Evolutionary conservation across 2,888 invertebrate species (phyloP).

Genomic region (Helleia helle): DNA sequence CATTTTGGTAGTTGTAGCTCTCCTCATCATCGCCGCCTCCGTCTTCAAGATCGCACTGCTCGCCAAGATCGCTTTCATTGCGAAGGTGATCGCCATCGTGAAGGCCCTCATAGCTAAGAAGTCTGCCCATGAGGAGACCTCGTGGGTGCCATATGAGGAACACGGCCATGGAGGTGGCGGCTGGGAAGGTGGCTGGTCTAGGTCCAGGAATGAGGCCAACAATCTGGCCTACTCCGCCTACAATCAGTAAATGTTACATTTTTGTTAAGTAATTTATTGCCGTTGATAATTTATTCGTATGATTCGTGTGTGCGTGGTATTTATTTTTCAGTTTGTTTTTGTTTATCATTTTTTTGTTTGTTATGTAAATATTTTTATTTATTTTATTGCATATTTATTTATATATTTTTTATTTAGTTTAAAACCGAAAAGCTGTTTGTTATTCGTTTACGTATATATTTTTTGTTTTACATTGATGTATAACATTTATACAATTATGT

Average conservation of each 20-base stretch:
- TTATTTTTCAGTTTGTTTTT: slow-evolving; percentile 34
- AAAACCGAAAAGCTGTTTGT: not conserved
- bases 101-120: slow-evolving; percentile 59
- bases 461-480: slow-evolving; percentile 12
- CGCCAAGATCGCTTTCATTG: slow-evolving; percentile 82
- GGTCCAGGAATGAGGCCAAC: slow-evolving; percentile 51
- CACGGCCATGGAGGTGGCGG: slow-evolving; percentile 31
- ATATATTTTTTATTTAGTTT: slow-evolving; percentile 30
- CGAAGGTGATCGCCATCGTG: slow-evolving; percentile 48
- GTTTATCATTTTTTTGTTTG: slow-evolving; percentile 47
- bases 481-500: slow-evolving; percentile 17
- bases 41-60: slow-evolving; percentile 82
- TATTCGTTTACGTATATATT: slow-evolving; percentile 13
- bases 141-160: slow-evolving; percentile 39
- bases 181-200: slow-evolving; percentile 60
- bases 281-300: slow-evolving; percentile 38
- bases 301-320: slow-evolving; percentile 23
- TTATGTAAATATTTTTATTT: slow-evolving; percentile 12
- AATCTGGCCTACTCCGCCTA: slow-evolving; percentile 58
- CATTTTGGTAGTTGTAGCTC: slow-evolving; percentile 76
- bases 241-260: slow-evolving; percentile 37
- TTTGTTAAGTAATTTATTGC: slow-evolving; percentile 24
- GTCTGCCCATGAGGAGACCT: slow-evolving; percentile 37
- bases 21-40: slow-evolving; percentile 80
- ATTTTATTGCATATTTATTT: slow-evolving; percentile 15